Evolutionary conservation across 2,113 vertebrate species (phyloP).

Genomic region (Myodes glareolus): DNA sequence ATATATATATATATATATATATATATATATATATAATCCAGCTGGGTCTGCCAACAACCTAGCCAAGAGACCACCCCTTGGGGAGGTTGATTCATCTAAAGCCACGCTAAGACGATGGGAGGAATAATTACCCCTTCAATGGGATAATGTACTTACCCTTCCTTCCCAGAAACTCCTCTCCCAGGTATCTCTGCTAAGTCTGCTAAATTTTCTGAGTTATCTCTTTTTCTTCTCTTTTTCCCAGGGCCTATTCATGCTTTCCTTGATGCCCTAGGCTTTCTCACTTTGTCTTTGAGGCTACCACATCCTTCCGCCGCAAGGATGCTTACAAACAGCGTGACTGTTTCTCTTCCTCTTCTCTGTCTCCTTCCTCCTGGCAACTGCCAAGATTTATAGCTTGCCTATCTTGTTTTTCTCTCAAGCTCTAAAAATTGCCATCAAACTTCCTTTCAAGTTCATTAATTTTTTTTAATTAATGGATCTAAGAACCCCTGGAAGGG

Average conservation of each 20-base stretch:
- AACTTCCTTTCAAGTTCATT: not conserved
- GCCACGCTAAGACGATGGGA: not conserved
- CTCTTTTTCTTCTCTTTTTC: not conserved
- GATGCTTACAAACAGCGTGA: not conserved
- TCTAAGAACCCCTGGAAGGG: not conserved
- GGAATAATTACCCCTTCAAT: not conserved
- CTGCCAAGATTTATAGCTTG: not conserved
- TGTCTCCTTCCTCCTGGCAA: not conserved
- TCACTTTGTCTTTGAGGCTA: not conserved
- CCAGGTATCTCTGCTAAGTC: not conserved
- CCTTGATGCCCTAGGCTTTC: not conserved
- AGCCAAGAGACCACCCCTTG: not conserved
- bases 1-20: too few relatives aligned
- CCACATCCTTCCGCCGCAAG: not conserved
- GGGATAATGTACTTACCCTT: too few relatives aligned
- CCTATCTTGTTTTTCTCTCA: not conserved
- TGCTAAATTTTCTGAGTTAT: not conserved
- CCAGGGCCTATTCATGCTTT: not conserved
- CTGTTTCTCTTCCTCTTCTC: slow-evolving; percentile 21
- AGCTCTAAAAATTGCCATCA: not conserved
- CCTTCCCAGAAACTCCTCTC: not conserved
- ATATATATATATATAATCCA: not conserved
- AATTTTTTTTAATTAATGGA: not conserved
- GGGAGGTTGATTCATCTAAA: not conserved
- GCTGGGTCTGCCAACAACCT: not conserved